A percentile compares a stretch with the other conserved stretches of the same genome.
These are phyloP conservation scores for Petrosia ficiformis DNA, from an alignment of 37 sponge, comb jelly and placozoan genomes.

Conservation along the genomic window DNA sequence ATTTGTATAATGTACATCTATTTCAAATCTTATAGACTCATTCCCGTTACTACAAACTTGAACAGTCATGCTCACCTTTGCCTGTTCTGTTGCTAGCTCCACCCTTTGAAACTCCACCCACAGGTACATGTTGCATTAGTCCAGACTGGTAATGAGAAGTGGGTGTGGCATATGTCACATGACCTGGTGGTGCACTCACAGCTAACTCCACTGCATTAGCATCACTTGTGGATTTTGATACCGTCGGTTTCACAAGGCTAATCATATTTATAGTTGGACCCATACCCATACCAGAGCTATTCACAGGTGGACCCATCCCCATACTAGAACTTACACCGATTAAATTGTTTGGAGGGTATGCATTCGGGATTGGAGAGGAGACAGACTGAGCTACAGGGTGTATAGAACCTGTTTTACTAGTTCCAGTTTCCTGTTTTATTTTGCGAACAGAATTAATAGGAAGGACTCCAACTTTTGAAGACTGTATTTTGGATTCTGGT, in stretches of 20 bases:
- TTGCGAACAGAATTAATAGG: background rate
- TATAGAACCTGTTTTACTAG: background rate
- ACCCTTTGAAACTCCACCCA: background rate
- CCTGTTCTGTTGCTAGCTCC: background rate
- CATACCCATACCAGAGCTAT: slow-evolving; percentile 1
- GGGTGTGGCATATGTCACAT: background rate
- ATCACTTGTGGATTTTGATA: background rate
- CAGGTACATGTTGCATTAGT: background rate
- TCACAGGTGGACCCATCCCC: background rate
- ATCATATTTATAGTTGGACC: background rate
- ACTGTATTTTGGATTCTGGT: background rate
- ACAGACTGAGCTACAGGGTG: background rate
- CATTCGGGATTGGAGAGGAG: too few species aligned
- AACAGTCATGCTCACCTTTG: too few species aligned
- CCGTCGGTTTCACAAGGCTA: slow-evolving; percentile 3
- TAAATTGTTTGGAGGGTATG: background rate
- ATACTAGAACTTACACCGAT: background rate
- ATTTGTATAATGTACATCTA: too few species aligned
- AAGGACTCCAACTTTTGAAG: background rate
- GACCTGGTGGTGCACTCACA: too few species aligned
- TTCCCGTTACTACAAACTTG: too few species aligned
- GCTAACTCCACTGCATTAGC: background rate
- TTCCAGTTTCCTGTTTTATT: background rate
- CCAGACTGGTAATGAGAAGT: background rate
- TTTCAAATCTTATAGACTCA: too few species aligned